These are phyloP conservation scores for Drosophila punjabiensis DNA, from an alignment of 1,140 invertebrate species.

Conservation along the genomic window DNA sequence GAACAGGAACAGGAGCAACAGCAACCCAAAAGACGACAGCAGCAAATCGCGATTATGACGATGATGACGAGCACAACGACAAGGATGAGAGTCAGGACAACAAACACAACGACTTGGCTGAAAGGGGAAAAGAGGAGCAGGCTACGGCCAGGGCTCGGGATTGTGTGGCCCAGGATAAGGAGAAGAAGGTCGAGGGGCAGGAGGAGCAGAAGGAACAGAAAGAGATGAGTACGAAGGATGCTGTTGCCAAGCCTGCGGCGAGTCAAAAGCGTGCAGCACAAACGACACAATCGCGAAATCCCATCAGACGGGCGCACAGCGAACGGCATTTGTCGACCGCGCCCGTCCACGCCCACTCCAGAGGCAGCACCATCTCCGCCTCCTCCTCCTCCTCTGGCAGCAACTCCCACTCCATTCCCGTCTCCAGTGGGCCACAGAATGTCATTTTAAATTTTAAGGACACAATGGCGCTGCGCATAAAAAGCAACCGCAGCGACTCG, in stretches of 20 bases:
- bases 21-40: slow-evolving; percentile 64
- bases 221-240: slow-evolving; percentile 32
- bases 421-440: slow-evolving; percentile 65
- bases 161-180: slow-evolving; percentile 17
- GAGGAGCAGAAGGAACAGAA: not conserved
- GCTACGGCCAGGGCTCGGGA: slow-evolving; percentile 9
- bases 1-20: slow-evolving; percentile 23
- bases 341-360: slow-evolving; percentile 28
- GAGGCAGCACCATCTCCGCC: not conserved
- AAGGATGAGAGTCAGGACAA: slow-evolving; percentile 54
- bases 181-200: slow-evolving; percentile 21
- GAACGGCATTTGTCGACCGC: slow-evolving; percentile 80
- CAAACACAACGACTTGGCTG: slow-evolving; percentile 61
- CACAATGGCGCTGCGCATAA: slow-evolving; percentile 92
- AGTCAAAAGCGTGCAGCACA: slow-evolving; percentile 78
- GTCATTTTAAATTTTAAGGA: slow-evolving; percentile 88
- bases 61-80: slow-evolving; percentile 75
- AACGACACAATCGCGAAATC: slow-evolving; percentile 85
- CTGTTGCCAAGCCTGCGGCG: slow-evolving; percentile 66
- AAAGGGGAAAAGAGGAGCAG: slow-evolving; percentile 14
- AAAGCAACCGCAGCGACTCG: slow-evolving; percentile 87
- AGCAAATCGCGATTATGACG: slow-evolving; percentile 81
- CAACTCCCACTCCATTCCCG: slow-evolving; percentile 29
- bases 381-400: slow-evolving; percentile 7
- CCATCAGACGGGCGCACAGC: slow-evolving; percentile 85